phyloP scores from a whole-genome alignment of 2,797 vertebrate genomes.

The Lepilemur septentrionalis region DNA sequence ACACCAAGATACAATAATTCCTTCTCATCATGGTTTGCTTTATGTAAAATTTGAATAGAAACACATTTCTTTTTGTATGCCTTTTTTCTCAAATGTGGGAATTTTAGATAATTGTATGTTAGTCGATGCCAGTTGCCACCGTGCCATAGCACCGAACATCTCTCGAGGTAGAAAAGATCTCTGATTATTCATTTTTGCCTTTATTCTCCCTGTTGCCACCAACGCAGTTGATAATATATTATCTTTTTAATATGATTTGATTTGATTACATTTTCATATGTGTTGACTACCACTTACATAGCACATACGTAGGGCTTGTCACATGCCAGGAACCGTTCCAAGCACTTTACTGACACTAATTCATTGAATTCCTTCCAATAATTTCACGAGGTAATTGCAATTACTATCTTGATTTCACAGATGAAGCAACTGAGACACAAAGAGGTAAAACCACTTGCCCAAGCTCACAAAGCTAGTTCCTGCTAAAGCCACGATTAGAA shows the following conservation, averaged over 20 bases:
- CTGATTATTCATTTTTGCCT: background rate
- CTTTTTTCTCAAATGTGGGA: background rate
- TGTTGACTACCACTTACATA: background rate
- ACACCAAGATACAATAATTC: background rate
- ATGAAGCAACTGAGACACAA: background rate
- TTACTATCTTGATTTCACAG: background rate
- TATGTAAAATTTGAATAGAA: background rate
- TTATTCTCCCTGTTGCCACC: background rate
- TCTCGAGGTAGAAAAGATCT: background rate
- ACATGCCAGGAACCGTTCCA: background rate
- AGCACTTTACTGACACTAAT: background rate
- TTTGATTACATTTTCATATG: background rate
- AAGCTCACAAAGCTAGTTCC: background rate
- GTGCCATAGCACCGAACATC: background rate
- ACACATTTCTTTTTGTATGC: background rate
- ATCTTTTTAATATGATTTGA: background rate
- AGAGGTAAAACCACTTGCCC: background rate
- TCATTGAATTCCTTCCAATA: background rate
- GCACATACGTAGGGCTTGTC: background rate
- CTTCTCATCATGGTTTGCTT: background rate
- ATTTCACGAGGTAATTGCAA: background rate
- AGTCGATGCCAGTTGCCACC: background rate
- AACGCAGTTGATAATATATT: background rate
- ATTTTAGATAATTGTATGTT: background rate
- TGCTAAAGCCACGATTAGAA: background rate